Evolutionary conservation across 1,140 invertebrate genomes (phyloP).

Genomic region (Stenopsyche tienmushanensis): DNA sequence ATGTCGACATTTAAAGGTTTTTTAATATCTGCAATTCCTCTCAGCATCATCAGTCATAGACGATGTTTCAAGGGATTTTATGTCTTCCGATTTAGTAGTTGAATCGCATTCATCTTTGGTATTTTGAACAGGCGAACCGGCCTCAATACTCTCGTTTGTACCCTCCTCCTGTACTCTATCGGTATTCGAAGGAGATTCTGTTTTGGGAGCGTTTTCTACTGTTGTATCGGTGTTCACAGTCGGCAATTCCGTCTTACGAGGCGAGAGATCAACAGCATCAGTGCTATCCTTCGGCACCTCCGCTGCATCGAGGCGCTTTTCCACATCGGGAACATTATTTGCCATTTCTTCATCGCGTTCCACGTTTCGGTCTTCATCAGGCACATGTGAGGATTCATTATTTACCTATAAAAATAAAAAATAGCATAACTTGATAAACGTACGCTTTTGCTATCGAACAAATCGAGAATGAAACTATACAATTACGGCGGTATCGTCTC

Average conservation of each 20-base stretch:
- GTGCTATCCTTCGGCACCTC: not conserved
- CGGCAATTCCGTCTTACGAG: not conserved
- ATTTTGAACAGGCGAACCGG: not conserved
- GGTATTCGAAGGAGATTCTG: no score
- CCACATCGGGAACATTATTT: no score
- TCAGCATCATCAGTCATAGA: not conserved
- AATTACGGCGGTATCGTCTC: slow-evolving; percentile 48
- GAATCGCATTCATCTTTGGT: not conserved
- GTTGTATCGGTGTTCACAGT: not conserved
- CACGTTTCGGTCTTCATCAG: not conserved
- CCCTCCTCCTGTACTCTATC: not conserved
- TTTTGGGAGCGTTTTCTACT: no score
- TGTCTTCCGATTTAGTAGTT: not conserved
- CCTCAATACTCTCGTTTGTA: not conserved
- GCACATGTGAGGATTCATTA: not conserved
- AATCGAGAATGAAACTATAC: no score
- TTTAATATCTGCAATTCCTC: no score
- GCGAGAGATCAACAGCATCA: not conserved
- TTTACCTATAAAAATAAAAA: not conserved
- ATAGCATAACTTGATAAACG: no score
- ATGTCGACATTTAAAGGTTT: no score
- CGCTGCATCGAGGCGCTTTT: not conserved
- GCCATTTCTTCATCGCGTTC: not conserved
- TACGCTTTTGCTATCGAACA: no score
- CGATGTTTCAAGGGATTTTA: not conserved